Evolutionary conservation across 2,888 invertebrate genomes (phyloP), one percentile per base, ranked within the genome.

Genomic region (Apodemia hepburni): DNA sequence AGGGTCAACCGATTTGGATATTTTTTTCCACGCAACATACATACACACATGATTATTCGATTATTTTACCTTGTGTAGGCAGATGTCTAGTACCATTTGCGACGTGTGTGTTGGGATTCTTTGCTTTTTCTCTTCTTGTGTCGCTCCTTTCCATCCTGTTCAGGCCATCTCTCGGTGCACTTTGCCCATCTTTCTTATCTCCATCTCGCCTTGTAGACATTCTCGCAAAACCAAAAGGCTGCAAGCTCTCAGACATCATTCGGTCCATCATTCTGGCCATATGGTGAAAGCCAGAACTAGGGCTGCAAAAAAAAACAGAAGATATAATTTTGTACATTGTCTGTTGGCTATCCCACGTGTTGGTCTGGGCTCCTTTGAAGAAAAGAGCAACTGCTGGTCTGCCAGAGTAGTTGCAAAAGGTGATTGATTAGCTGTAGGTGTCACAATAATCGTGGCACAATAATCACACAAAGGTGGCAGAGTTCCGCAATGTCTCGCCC

Each of bases 191-290:
- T 12, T 74, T 73, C 9, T 72, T 73, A 63, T 79, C 75, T 3
- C 76, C 77, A 77, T 85, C 71, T 27, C 92, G 85, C 62, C 93
- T 92, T 9, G 93, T 87, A 45, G 93, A 92, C 80, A 94, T 93
- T 76, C 93, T 92, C 38, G 94, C 94, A 77, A 93, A 94, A 51
- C 93, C 92, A 74, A 94, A 94, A 33, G 95, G 94, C 68, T 94
- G 93, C 70, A 94, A 88, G 64, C 94, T 93, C 72, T 95, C 94
- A 64, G 93, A 82, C 80, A 95, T 94, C 78, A 95, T 89, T 2
- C 95, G 93, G 76, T 95, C 95, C 95, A 95, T 95, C 94, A 95
- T 94, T 61, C 94, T 88, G 60, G 95, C 94, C 93, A 95, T 94
- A 73, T 94, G 95, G 72, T 94, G 94, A 68, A 95, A 92, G 57